A percentile compares a stretch with the other conserved stretches of the same genome.
Conservation (phyloP, 1,140 invertebrate species). For the Dinothrombium tinctorium region DNA sequence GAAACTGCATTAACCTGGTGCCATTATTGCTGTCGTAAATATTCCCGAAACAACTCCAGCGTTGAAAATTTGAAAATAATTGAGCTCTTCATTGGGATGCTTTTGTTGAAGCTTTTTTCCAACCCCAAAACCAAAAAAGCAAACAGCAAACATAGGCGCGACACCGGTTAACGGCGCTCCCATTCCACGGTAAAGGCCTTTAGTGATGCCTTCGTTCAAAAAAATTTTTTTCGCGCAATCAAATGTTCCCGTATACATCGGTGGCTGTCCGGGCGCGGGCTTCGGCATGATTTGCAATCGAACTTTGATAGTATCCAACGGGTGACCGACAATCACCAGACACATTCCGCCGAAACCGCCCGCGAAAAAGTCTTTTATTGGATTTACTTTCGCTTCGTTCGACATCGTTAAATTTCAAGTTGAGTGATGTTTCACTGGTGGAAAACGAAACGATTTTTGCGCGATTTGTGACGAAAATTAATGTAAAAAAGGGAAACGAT, state of each 20-base stretch:
- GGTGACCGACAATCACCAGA: constrained; percentile 77
- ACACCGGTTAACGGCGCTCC: constrained; percentile 33
- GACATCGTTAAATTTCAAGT: neutral
- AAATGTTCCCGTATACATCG: constrained; percentile 63
- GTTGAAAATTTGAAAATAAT: constrained; percentile 46
- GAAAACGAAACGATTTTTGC: too few species aligned
- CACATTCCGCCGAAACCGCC: constrained; percentile 92
- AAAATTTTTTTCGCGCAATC: constrained; percentile 88
- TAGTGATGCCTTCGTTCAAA: constrained; percentile 38
- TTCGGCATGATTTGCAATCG: constrained; percentile 49
- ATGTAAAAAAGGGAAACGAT: too few species aligned
- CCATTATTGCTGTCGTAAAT: constrained; percentile 84
- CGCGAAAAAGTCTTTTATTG: constrained; percentile 77
- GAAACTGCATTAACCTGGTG: constrained; percentile 33
- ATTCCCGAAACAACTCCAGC: constrained; percentile 65
- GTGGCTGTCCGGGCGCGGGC: constrained; percentile 39
- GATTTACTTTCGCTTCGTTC: constrained; percentile 26
- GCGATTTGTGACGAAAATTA: too few species aligned
- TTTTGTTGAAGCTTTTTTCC: constrained; percentile 50
- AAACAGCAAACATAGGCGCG: constrained; percentile 47
- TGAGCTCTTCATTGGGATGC: constrained; percentile 36
- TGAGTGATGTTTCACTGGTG: too few species aligned
- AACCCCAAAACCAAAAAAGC: constrained; percentile 84
- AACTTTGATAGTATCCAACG: constrained; percentile 54
- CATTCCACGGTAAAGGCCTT: constrained; percentile 38